These are phyloP conservation scores for Galagoides demidoff DNA, from an alignment of 2,797 vertebrate species.

Conservation along the genomic window DNA sequence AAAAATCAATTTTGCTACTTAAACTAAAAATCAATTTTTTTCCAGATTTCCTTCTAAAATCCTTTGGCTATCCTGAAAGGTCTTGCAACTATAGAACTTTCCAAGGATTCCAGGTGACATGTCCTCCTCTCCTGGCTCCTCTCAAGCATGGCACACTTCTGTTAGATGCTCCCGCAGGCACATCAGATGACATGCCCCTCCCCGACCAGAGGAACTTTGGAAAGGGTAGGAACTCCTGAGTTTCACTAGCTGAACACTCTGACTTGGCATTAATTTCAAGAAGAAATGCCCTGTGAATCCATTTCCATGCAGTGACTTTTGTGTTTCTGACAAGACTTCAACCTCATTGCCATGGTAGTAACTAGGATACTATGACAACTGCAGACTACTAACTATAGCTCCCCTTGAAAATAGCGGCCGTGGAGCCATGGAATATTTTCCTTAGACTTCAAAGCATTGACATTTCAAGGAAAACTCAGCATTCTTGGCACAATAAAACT, in stretches of 20 bases:
- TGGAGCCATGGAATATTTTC: constrained; percentile 66
- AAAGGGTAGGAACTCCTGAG: neutral
- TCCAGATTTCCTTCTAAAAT: neutral
- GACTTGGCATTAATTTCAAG: neutral
- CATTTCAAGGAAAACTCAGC: constrained; percentile 54
- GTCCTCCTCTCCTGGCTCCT: too few relatives aligned
- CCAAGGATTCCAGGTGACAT: neutral
- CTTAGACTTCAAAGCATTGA: constrained; percentile 66
- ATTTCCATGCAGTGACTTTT: constrained; percentile 20
- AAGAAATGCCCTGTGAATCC: constrained; percentile 34
- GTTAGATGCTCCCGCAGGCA: neutral
- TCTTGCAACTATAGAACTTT: neutral
- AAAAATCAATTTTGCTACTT: neutral
- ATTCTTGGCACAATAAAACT: constrained; percentile 56
- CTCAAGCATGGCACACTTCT: neutral
- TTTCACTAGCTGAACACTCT: constrained; percentile 30
- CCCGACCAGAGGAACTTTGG: neutral
- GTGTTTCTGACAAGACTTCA: constrained; percentile 76
- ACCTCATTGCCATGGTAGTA: constrained; percentile 77
- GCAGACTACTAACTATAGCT: constrained; percentile 72
- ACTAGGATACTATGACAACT: constrained; percentile 70
- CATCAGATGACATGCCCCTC: neutral
- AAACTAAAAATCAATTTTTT: neutral
- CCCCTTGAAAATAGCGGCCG: constrained; percentile 71
- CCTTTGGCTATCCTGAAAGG: neutral